Evolutionary conservation across 1,140 invertebrate species (phyloP), one percentile per base, ranked within the genome.

Genomic region (Oscheius sp.): DNA sequence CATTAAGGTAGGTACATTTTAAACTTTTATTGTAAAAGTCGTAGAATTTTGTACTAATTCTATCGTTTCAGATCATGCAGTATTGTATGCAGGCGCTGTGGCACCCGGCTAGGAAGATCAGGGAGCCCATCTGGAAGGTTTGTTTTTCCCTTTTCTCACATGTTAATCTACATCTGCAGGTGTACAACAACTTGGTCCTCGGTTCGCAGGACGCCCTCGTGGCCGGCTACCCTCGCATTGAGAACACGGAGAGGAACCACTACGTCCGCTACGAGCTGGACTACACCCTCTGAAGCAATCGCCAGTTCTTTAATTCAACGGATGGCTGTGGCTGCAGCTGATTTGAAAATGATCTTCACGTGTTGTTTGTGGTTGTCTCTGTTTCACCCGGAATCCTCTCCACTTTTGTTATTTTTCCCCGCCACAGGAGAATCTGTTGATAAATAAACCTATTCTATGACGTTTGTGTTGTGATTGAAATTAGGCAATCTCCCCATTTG

Each of bases 161-260:
- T 58, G 55, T 23, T 13, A n/a, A 3, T 62, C 20, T 2, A 10
- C 13, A 3, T 42, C 45, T 73, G 31, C 46, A 73, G 71, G 95
- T 97, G 77, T 99, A 98, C 86, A 99, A 99, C 87, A 96, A 95
- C 1, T 88, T 99, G 18, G 99, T 99, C 81, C 99, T 99, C 80
- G 96, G 97, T 20, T 94, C 94, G 32, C 95, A 99, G 87, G 97
- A 99, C 87, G 91, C 95, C 7, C 88, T 99, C 31, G 94, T 99
- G n/a, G 93, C 93, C 49, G 94, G 93, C 15, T 99, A 97, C 87
- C 95, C 96, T 1, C 87, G 94, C 75, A 92, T 99, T 81, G 89
- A 91, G 74, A 95, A 98, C 85, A 94, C 97, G 85, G 73, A 79
- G 29, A 95, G 95, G 86, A 99, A 99, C 87, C 91, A 93, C 78